Evolutionary conservation across 2,113 vertebrate species (phyloP), one percentile per base, ranked within the genome.

Genomic region (Noctilio leporinus): DNA sequence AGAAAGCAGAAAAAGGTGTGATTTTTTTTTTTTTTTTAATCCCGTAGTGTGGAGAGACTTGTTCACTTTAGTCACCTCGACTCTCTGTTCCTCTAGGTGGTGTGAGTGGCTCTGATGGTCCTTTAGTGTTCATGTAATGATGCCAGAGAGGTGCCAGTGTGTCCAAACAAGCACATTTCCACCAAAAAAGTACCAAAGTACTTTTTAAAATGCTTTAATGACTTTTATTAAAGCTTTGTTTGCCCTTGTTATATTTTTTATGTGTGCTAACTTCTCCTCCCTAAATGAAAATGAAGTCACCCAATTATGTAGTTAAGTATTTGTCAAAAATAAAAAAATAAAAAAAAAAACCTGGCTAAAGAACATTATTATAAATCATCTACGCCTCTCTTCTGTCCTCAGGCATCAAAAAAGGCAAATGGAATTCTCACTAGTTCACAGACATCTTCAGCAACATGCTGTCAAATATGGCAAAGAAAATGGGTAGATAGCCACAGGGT

Each of bases 211-310:
- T 70, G 70, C 88, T 93, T 95, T 91, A 82, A 95, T 89, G 59
- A 96, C 89, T 95, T 91, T 97, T 87, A 97, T 97, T 96, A 96
- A 93, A 89, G 3, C 15, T 83, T 93, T 95, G 24, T 89, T 90
- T 96, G 69, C 30, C 69, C 47, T 55, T 96, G 84, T 24, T 94
- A 89, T 83, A 69, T 62, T 85, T 70, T 73, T 94, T 86, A 77
- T 96, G 3, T 93, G 12, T 45, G 28, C 9, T 62, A 59, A 76
- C 76, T 97, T 95, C 33, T 93, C 35, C 12, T 86, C 17, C 73
- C 35, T 72, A 92, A 89, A 93, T 89, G 57, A 94, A 91, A 94
- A 94, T 80, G 64, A 93, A 89, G n/a, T 75, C 78, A 83, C 40
- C 28, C 49, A 83, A 93, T 93, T 95, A 89, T 86, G n/a, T 55